Base-by-base conservation (phyloP, 2,888 invertebrate genomes). In the Colostygia pectinataria region DNA sequence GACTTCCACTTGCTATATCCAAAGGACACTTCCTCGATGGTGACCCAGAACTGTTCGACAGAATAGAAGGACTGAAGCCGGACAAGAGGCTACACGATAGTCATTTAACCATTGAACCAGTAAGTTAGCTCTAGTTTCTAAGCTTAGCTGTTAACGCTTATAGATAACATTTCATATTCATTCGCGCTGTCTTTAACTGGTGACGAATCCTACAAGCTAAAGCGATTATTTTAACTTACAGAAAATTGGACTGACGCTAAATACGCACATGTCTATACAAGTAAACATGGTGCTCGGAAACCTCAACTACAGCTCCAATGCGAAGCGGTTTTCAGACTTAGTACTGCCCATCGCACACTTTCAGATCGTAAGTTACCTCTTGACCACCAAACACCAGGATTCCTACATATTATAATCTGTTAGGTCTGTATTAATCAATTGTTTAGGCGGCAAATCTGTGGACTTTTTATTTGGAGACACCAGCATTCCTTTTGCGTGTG, bases 321-420 rank as follows among this genome's bases (percentile, higher is more conserved):
- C 93, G 37, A 76, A 68, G 18, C 87, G 85, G 1, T 94, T 95
- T 70, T 92, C 94, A 52, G 87, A 92, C 37, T 80, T 93, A 53
- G 90, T 91, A 2, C 54, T 96, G 36, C 96, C 96, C 0, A 72
- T 95, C 14, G 91, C 93, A 36, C 94, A 95, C 92, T 73, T 93
- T 1, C 93, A 93, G 72, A 78, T 95, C 68, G 93, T 93, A 77
- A 91, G 91, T 65, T 10, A 1, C 5, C 32, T 24, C 24, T 24
- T n/a, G n/a, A n/a, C n/a, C n/a, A n/a, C n/a, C n/a, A n/a, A n/a
- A n/a, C n/a, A n/a, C n/a, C n/a, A n/a, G n/a, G n/a, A n/a, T n/a
- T n/a, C n/a, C n/a, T n/a, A n/a, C n/a, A n/a, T n/a, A n/a, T n/a
- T n/a, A n/a, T n/a, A n/a, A n/a, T n/a, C n/a, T n/a, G n/a, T n/a